A percentile compares a stretch with the other conserved stretches of the same genome.
phyloP scores from a whole-genome alignment of 2,888 invertebrate genomes.

The Drosophila testacea region DNA sequence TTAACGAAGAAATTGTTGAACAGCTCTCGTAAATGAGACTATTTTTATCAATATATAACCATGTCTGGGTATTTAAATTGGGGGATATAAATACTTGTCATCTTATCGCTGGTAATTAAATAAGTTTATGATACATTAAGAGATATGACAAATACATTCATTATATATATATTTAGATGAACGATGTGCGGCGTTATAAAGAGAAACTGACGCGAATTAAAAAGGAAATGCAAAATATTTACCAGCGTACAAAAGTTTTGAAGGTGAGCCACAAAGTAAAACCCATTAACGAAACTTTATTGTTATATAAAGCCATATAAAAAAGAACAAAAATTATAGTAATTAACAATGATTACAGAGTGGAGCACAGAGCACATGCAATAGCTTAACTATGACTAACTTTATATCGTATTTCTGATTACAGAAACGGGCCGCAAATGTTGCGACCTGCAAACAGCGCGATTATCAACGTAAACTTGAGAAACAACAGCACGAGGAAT shows the following conservation, averaged over 20 bases:
- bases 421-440: constrained; percentile 83
- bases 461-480: constrained; percentile 83
- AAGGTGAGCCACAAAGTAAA: constrained; percentile 74
- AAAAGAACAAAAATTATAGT: constrained; percentile 24
- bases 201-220: constrained; percentile 83
- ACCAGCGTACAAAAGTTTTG: constrained; percentile 82
- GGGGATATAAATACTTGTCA: constrained; percentile 5
- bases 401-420: constrained; percentile 49
- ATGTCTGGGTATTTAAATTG: constrained; percentile 32
- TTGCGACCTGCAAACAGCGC: constrained; percentile 83
- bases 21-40: background rate
- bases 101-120: constrained; percentile 28
- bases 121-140: constrained; percentile 18
- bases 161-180: constrained; percentile 72
- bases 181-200: constrained; percentile 80
- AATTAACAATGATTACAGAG: constrained; percentile 36
- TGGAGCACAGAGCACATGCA: constrained; percentile 53
- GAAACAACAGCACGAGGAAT: constrained; percentile 84
- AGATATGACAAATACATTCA: background rate
- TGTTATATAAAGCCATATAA: constrained; percentile 35
- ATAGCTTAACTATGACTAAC: constrained; percentile 21
- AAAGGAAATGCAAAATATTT: constrained; percentile 84
- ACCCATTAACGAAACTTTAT: constrained; percentile 49
- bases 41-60: constrained; percentile 1
- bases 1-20: background rate